A percentile compares a stretch with the other conserved stretches of the same genome.
Evolutionary conservation across 1,140 invertebrate genomes (phyloP).

Genomic region (Galendromus occidentalis): DNA sequence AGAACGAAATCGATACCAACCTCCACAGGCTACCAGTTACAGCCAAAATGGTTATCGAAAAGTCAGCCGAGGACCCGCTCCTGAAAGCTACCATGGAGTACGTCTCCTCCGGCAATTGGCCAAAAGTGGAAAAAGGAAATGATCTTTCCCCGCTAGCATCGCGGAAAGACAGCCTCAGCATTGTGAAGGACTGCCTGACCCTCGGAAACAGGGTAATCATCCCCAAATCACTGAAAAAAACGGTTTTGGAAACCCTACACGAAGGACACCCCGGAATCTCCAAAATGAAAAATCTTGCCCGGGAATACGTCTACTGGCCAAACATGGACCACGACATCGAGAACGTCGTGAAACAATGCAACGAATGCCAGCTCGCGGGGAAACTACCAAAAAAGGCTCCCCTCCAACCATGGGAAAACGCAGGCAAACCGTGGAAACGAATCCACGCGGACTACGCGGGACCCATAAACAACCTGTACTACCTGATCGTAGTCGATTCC

Average conservation of each 20-base stretch:
- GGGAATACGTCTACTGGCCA: conserved; percentile 25
- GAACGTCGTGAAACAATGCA: conserved; percentile 27
- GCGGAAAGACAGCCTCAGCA: neutral
- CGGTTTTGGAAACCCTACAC: conserved; percentile 23
- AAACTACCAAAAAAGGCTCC: conserved; percentile 14
- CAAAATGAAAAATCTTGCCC: conserved; percentile 24
- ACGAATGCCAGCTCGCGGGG: conserved; percentile 24
- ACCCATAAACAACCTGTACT: conserved; percentile 23
- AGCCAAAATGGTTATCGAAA: no score
- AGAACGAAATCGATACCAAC: neutral
- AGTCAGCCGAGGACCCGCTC: no score
- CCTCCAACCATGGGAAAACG: conserved; percentile 17
- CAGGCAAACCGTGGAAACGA: conserved; percentile 22
- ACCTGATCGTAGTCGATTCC: conserved; percentile 30
- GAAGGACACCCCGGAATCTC: conserved; percentile 22
- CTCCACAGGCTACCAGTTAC: neutral
- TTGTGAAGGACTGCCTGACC: neutral
- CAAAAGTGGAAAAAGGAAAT: neutral
- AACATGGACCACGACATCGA: conserved; percentile 25
- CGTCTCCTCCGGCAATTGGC: neutral
- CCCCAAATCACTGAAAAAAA: conserved; percentile 16
- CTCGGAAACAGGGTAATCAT: conserved; percentile 17
- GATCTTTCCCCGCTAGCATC: neutral
- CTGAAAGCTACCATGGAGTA: no score
- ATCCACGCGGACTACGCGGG: conserved; percentile 29